Conservation (phyloP, 2,113 vertebrate species). For the Choloepus hoffmanni region DNA sequence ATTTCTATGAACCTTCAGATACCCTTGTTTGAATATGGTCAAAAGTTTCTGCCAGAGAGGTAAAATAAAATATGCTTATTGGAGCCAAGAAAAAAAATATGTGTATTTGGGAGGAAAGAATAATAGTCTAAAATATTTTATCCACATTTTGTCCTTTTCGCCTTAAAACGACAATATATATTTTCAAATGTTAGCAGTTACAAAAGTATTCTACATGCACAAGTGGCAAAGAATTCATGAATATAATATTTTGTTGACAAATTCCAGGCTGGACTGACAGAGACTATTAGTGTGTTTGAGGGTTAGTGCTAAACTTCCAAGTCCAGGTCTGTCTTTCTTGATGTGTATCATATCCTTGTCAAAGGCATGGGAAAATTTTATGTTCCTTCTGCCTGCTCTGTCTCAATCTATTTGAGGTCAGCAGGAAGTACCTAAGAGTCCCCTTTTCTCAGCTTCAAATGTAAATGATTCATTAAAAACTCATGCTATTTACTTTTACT, state of each 20-base stretch:
- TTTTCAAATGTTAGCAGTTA: background rate
- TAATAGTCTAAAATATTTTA: slow-evolving; percentile 25
- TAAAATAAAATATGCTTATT: slow-evolving; percentile 19
- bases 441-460: slow-evolving; percentile 4
- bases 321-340: background rate
- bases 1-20: slow-evolving; percentile 56
- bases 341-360: background rate
- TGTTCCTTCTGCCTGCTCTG: background rate
- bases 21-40: slow-evolving; percentile 24
- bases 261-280: background rate
- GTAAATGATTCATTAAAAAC: slow-evolving; percentile 19
- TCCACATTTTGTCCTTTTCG: slow-evolving; percentile 12
- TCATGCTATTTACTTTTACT: background rate
- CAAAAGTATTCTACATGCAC: background rate
- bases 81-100: background rate
- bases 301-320: background rate
- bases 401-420: background rate
- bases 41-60: slow-evolving; percentile 41
- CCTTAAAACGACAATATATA: background rate
- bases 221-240: background rate
- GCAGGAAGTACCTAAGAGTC: background rate
- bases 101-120: background rate
- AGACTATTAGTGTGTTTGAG: background rate
- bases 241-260: background rate
- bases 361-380: background rate